phyloP scores from a whole-genome alignment of 1,140 invertebrate species.

The Oryctes rhinoceros region DNA sequence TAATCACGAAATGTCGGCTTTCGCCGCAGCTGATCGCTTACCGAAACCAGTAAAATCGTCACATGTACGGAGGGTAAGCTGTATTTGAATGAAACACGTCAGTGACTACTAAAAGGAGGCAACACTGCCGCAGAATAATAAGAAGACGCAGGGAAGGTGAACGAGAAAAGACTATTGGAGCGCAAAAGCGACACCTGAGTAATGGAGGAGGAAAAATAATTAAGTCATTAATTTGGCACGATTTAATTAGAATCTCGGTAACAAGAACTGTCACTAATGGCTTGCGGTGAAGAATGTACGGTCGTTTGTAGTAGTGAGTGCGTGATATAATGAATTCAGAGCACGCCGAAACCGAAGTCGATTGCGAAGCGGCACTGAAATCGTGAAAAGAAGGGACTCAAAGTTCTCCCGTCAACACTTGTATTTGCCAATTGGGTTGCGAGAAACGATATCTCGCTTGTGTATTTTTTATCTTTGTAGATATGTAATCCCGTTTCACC shows the following conservation, averaged over 20 bases:
- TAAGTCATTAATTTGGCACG: constrained; percentile 30
- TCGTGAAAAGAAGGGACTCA: neutral
- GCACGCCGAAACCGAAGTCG: constrained; percentile 16
- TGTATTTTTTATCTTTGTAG: too few relatives aligned
- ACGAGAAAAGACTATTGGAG: neutral
- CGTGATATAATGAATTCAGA: constrained; percentile 13
- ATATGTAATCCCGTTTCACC: too few relatives aligned
- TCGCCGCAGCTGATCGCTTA: neutral
- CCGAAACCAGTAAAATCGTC: neutral
- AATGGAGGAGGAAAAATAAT: constrained; percentile 34
- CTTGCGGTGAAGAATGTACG: constrained; percentile 25
- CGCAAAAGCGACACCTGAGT: constrained; percentile 31
- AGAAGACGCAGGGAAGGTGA: neutral
- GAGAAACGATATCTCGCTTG: too few relatives aligned
- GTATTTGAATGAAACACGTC: neutral
- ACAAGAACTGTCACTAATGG: constrained; percentile 35
- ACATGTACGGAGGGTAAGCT: neutral
- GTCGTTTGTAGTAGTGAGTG: constrained; percentile 31
- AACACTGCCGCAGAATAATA: constrained; percentile 16
- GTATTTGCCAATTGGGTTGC: too few relatives aligned
- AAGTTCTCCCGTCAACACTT: too few relatives aligned
- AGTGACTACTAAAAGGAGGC: neutral
- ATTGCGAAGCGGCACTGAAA: neutral
- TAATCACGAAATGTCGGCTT: neutral
- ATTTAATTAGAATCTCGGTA: constrained; percentile 35